phyloP scores from a whole-genome alignment of 2,113 vertebrate genomes.

The Trogon melanurus region DNA sequence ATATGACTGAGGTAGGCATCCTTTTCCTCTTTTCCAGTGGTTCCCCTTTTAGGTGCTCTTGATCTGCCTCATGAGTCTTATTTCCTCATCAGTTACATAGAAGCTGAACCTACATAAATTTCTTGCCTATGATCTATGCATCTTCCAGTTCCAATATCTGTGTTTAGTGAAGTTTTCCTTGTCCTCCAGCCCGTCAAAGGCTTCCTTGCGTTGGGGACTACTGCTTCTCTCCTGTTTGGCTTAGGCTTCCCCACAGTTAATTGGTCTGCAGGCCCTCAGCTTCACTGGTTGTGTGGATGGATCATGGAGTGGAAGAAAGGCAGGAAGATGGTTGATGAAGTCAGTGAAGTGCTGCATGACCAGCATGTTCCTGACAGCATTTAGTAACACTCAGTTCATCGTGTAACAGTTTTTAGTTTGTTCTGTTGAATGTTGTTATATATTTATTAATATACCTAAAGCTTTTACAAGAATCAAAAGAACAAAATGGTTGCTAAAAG shows the following conservation, averaged over 20 bases:
- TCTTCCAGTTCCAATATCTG: neutral
- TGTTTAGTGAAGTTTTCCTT: neutral
- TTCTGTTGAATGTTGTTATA: neutral
- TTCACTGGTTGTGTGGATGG: neutral
- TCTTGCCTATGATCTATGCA: neutral
- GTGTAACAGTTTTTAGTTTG: neutral
- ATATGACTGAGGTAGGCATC: neutral
- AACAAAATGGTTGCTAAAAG: neutral
- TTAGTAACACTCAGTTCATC: neutral
- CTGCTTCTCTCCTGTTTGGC: neutral
- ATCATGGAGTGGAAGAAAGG: neutral
- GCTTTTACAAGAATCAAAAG: neutral
- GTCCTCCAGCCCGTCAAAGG: neutral
- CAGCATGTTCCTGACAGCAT: neutral
- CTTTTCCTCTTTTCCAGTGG: neutral
- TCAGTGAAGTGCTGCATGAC: neutral
- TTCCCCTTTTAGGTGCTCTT: neutral
- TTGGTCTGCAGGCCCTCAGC: neutral
- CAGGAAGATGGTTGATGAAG: neutral
- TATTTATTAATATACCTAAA: neutral
- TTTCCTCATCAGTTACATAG: neutral
- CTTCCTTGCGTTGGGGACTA: neutral
- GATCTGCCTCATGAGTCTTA: neutral
- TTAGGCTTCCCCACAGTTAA: neutral
- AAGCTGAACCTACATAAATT: neutral